A percentile compares a stretch with the other conserved stretches of the same genome.
These are phyloP conservation scores for Polyploca ridens DNA, from an alignment of 2,888 invertebrate genomes.

Conservation along the genomic window DNA sequence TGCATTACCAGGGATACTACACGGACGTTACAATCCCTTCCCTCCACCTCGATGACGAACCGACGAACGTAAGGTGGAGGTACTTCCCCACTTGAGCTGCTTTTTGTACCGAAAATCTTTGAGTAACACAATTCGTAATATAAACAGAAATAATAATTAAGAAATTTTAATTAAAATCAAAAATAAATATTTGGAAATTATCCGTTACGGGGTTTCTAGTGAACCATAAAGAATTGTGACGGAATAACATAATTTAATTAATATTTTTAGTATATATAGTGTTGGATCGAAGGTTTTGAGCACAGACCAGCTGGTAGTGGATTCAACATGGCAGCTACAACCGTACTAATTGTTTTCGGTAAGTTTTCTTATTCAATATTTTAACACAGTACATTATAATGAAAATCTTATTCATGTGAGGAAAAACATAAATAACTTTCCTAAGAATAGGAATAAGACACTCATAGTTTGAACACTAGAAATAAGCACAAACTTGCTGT, in stretches of 20 bases:
- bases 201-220: conserved; percentile 7
- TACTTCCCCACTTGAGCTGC: too few relatives aligned
- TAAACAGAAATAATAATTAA: too few relatives aligned
- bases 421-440: too few relatives aligned
- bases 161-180: conserved; percentile 5
- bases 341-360: conserved; percentile 42
- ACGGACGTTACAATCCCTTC: too few relatives aligned
- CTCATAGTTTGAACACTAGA: too few relatives aligned
- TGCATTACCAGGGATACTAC: neutral
- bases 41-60: too few relatives aligned
- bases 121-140: neutral
- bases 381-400: too few relatives aligned
- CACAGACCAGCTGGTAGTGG: neutral
- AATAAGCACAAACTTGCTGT: too few relatives aligned
- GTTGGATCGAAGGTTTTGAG: neutral
- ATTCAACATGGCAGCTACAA: conserved; percentile 35
- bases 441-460: too few relatives aligned
- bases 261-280: conserved; percentile 31
- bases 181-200: conserved; percentile 24
- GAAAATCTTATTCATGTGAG: too few relatives aligned
- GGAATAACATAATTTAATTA: conserved; percentile 15
- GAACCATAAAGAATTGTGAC: conserved; percentile 16
- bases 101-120: neutral
- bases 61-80: too few relatives aligned
- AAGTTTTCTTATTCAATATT: too few relatives aligned